Percentiles rank a stretch among this genome's conserved stretches.
Evolutionary conservation across 2,113 vertebrate genomes (phyloP).

Genomic region (Alces alces): DNA sequence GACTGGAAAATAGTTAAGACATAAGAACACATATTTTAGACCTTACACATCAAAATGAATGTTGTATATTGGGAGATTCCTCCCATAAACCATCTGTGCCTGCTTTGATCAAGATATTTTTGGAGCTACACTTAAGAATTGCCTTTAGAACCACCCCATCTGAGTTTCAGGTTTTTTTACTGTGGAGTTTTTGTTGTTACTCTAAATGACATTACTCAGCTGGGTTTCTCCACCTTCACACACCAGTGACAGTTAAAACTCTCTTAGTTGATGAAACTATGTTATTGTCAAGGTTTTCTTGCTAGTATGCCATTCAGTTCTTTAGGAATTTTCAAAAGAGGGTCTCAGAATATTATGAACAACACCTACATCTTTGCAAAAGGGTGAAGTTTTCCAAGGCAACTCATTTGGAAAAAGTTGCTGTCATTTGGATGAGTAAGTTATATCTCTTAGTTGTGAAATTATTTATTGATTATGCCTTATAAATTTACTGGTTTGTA

Average conservation of each 20-base stretch:
- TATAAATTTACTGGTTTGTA: neutral
- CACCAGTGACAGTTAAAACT: neutral
- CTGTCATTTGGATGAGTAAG: neutral
- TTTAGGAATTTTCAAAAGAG: neutral
- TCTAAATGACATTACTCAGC: neutral
- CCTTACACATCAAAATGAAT: neutral
- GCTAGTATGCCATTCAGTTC: neutral
- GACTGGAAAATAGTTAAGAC: neutral
- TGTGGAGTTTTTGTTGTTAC: neutral
- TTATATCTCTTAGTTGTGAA: neutral
- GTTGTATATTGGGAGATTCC: neutral
- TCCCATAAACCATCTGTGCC: neutral
- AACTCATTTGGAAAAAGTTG: neutral
- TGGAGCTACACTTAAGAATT: neutral
- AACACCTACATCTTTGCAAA: neutral
- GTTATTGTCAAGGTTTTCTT: neutral
- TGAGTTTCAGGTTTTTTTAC: neutral
- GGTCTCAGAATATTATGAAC: neutral
- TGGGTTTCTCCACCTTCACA: conserved; percentile 1
- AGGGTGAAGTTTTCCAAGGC: neutral
- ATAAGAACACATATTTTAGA: neutral
- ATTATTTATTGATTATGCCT: neutral
- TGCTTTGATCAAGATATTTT: neutral
- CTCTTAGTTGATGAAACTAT: neutral
- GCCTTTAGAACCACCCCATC: neutral